Evolutionary conservation across 1,140 invertebrate genomes (phyloP), one percentile per base, ranked within the genome.

Genomic region (Drosophila saltans): DNA sequence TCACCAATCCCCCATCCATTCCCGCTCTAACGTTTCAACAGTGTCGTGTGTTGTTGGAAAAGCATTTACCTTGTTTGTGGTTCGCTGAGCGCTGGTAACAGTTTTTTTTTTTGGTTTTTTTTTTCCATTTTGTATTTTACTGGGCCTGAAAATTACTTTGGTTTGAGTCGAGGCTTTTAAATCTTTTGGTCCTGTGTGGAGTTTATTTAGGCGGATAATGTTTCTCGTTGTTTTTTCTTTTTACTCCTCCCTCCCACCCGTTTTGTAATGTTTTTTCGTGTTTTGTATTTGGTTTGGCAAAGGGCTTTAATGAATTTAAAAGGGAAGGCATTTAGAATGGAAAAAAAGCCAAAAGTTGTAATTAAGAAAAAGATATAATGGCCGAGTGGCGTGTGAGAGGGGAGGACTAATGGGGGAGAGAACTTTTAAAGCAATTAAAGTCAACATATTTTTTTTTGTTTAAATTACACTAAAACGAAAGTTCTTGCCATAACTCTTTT

Each of bases 41-140:
- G 77, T 72, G 72, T 84, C 69, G 66, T 85, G 70, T 80, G 81
- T 72, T 78, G 82, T 78, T 82, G 71, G 48, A 88, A 78, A 88
- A 86, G 84, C 83, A 83, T 88, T 83, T 88, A 86, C 83, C 83
- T 86, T 86, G 83, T 86, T 86, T 86, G 83, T 80, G 83, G 82
- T 88, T 78, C 68, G 75, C 70, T 81, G 69, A 79, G 80, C 69
- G 69, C 79, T 67, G 76, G 61, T 69, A 88, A 74, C 85, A 86
- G 85, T 78, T 82, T 86, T 82, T 52, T 16, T 52, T 52, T 21
- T 8, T 48, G 5, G 24, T 48, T 6, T 24, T 24, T 52, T 52
- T 52, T 52, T 6, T 10, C 11, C 41, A 43, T 52, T 52, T 52
- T 24, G 45, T 10, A 52, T 52, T 52, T 52, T 52, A 26, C 75